Conservation (phyloP, 2,888 invertebrate species). For the Bimastos eiseni region DNA sequence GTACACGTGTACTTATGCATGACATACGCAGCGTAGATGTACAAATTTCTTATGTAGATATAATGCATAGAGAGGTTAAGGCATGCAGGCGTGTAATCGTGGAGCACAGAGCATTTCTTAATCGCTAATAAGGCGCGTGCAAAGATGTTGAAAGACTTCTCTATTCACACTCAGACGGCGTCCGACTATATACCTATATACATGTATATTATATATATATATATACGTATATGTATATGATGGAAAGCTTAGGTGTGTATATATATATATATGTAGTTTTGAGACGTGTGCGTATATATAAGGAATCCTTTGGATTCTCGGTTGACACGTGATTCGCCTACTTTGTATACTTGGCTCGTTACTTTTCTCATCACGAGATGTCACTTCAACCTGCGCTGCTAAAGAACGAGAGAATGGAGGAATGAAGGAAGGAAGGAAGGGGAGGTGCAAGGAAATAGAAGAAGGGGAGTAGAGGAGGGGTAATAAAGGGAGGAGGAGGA, state of each 20-base stretch:
- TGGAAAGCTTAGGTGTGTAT: no score
- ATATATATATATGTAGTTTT: not conserved
- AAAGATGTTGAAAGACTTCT: conserved; percentile 13
- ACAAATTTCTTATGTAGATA: not conserved
- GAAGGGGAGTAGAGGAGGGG: not conserved
- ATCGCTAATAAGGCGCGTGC: conserved; percentile 13
- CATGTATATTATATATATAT: not conserved
- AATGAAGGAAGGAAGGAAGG: not conserved
- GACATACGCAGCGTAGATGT: not conserved
- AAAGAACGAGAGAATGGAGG: not conserved
- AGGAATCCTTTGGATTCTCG: not conserved
- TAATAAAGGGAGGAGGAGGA: not conserved
- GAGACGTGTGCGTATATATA: not conserved
- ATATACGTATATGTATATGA: not conserved
- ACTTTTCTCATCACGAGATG: conserved; percentile 1
- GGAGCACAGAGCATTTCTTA: conserved; percentile 13
- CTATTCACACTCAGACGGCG: conserved; percentile 13
- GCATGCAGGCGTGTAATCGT: conserved; percentile 6
- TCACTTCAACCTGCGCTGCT: not conserved
- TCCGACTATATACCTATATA: not conserved
- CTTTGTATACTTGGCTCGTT: conserved; percentile 13
- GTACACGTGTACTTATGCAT: not conserved
- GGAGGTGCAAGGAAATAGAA: not conserved
- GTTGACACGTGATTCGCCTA: conserved; percentile 13
- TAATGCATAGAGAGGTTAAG: not conserved